Base-by-base conservation (phyloP, 2,113 vertebrate species). In the Calyptomena viridis region DNA sequence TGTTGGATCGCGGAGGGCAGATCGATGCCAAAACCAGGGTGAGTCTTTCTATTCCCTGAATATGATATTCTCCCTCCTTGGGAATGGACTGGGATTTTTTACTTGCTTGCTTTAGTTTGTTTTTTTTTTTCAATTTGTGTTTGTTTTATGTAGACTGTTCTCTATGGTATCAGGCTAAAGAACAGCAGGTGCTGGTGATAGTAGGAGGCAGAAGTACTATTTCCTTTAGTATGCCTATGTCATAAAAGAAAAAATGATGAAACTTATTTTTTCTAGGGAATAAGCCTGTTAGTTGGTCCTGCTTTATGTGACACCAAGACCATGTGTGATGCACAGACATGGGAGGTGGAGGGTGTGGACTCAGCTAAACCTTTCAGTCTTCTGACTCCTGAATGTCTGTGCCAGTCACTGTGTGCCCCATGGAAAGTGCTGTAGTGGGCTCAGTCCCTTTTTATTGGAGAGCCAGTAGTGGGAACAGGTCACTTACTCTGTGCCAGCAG, bases 1-100 rank as follows among this genome's bases (percentile, higher is more conserved):
- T 99, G 33, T 97, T 99, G 98, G 99, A 99, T 97, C 98, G 99
- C 2, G 99, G 99, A 75, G 98, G 99, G 82, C 99, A 99, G 98
- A 99, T 99, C 14, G 99, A 99, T 89, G 99, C 99, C 94, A 99
- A 99, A 98, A 99, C 99, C 44, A 98, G 99, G 98, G 99, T 99
- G 97, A 98, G 99, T 98, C 77, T 95, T 94, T 95, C 78, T 95
- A 7, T 93, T 89, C 92, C 95, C 96, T 93, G 73, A 84, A 87
- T 94, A 85, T 77, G 33, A 49, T 80, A 27, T 89, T 93, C 42
- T 79, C 84, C 68, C 95, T 87, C 39, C 50, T 89, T 60, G 74
- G 66, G 52, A 93, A 81, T 31, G 80, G 86, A 95, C 52, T 81
- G 86, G 79, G 80, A 55, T 55, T 62, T 82, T 79, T 62, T 86